Base-by-base conservation (phyloP, 2,888 invertebrate genomes). In the Odontomyia ornata region DNA sequence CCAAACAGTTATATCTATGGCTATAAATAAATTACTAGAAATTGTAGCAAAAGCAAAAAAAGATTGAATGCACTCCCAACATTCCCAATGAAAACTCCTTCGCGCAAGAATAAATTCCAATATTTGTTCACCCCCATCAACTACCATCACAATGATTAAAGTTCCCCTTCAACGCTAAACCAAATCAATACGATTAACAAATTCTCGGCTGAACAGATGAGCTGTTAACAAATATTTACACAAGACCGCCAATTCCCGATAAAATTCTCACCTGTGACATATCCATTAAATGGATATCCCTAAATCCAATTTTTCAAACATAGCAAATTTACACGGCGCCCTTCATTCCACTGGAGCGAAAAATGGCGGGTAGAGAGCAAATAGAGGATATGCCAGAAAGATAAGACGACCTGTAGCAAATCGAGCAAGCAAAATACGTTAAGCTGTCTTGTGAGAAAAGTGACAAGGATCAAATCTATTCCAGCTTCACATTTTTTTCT, bases 221-320 rank as follows among this genome's bases (percentile, higher is more conserved):
- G 36, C 36, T 9, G 36, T 36, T 9, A n/a, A n/a, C 36, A 36
- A 36, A 36, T 36, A 9, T 36, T 36, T 36, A 36, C 36, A 36
- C 36, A 5, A 36, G 9, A 9, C 36, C 36, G 9, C 36, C 36
- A 9, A 36, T 36, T 36, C 36, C 36, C 36, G 23, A 27, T 52
- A 18, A 52, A 52, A 13, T n/a, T 52, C 18, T 52, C 52, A 52
- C 52, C 52, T 52, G 52, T 52, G 28, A 27, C 5, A 5, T 62
- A 62, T 62, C 62, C 62, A 15, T 60, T 28, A 62, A 28, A 25
- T 13, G 3, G 28, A 62, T 28, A n/a, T 36, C 62, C 15, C 62
- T n/a, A 27, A 62, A 62, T 27, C n/a, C 62, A 62, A 62, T 62
- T 62, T 62, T 62, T 62, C 62, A 62, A 62, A 62, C 25, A 62